phyloP scores from a whole-genome alignment of 1,140 invertebrate genomes.

The Eupristina koningsbergeri region DNA sequence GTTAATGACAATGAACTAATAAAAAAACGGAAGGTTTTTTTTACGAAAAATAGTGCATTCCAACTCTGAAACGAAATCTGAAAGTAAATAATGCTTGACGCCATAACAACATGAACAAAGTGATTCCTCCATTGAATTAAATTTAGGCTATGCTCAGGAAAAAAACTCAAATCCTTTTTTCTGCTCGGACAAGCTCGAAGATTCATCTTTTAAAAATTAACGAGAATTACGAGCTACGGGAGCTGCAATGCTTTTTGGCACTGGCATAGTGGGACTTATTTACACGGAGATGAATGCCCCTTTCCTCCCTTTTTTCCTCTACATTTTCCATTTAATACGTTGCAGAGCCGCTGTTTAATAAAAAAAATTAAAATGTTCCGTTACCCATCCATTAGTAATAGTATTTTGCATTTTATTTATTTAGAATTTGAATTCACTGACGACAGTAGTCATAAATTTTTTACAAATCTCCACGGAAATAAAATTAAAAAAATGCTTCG shows the following conservation, averaged over 20 bases:
- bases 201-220: constrained; percentile 35
- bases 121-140: constrained; percentile 43
- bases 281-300: background rate
- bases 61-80: background rate
- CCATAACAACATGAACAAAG: background rate
- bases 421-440: background rate
- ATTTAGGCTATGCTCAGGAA: constrained; percentile 25
- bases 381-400: background rate
- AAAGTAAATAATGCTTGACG: background rate
- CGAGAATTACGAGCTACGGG: constrained; percentile 34
- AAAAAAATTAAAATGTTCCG: constrained; percentile 36
- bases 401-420: constrained; percentile 9
- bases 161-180: constrained; percentile 38
- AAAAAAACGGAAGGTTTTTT: constrained; percentile 21
- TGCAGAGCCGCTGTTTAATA: background rate
- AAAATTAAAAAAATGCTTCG: background rate
- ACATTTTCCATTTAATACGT: background rate
- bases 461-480: background rate
- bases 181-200: background rate
- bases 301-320: background rate
- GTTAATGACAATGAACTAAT: background rate
- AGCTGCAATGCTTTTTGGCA: constrained; percentile 37
- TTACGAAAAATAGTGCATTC: constrained; percentile 30
- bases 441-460: background rate
- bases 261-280: constrained; percentile 32